Evolutionary conservation across 2,113 vertebrate genomes (phyloP).

Genomic region (Pterocles gutturalis): DNA sequence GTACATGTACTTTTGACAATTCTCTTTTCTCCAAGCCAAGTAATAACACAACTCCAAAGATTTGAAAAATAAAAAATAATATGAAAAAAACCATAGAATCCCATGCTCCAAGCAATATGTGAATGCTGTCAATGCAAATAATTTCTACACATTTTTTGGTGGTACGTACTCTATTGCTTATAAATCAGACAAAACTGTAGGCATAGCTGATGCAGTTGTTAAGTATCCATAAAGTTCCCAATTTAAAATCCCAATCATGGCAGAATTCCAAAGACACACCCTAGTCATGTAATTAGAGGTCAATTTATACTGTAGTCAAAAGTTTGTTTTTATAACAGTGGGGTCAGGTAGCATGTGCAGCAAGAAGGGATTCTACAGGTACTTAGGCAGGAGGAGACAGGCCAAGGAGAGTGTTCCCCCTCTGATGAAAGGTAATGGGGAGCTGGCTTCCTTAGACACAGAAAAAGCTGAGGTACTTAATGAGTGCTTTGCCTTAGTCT

Average conservation of each 20-base stretch:
- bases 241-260: background rate
- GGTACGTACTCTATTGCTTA: background rate
- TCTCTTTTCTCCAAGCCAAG: background rate
- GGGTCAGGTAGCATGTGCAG: background rate
- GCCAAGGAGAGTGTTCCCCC: too few relatives aligned
- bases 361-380: too few relatives aligned
- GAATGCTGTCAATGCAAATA: background rate
- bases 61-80: background rate
- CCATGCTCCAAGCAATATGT: background rate
- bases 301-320: background rate
- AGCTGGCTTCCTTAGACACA: too few relatives aligned
- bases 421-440: too few relatives aligned
- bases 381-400: too few relatives aligned
- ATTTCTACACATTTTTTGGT: background rate
- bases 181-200: background rate
- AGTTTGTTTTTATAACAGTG: background rate
- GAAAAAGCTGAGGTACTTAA: too few relatives aligned
- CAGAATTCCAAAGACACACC: background rate
- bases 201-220: rapidly evolving
- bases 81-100: background rate
- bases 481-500: too few relatives aligned
- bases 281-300: background rate
- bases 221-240: background rate
- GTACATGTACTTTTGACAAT: background rate
- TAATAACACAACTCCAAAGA: background rate